These are phyloP conservation scores for Sebastiscus albofasciatus DNA, from an alignment of 2,797 vertebrate species.

Conservation along the genomic window DNA sequence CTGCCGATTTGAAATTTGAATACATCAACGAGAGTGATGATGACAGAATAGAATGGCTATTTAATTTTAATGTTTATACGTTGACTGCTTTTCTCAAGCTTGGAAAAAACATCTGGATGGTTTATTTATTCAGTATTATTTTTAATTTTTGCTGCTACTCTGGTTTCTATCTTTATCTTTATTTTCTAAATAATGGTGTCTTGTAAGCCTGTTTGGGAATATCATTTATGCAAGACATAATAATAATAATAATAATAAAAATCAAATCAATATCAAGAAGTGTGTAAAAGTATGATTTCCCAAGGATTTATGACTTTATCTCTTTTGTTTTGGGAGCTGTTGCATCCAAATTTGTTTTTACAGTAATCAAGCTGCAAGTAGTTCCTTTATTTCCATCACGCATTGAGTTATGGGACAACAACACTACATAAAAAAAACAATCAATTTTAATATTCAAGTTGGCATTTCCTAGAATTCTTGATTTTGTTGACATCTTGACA, in stretches of 20 bases:
- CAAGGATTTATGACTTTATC: background rate
- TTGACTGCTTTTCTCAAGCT: no score
- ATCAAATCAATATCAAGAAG: background rate
- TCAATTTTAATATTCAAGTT: background rate
- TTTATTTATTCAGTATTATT: no score
- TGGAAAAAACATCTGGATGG: accelerated
- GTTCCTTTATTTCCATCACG: background rate
- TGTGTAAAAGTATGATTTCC: background rate
- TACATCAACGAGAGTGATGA: no score
- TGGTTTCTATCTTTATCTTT: no score
- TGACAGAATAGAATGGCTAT: no score
- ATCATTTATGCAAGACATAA: no score
- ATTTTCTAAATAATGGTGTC: no score
- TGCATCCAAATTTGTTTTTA: background rate
- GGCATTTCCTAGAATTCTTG: background rate
- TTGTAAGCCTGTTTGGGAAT: no score
- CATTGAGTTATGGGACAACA: background rate
- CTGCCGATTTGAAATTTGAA: background rate
- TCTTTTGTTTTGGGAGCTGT: background rate
- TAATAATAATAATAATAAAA: no score
- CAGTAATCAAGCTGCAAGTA: background rate
- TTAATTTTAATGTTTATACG: no score
- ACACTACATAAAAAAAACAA: background rate
- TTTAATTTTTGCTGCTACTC: no score
- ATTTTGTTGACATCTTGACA: background rate